Base-by-base conservation (phyloP, 2,888 invertebrate species). In the Dryobota labecula region DNA sequence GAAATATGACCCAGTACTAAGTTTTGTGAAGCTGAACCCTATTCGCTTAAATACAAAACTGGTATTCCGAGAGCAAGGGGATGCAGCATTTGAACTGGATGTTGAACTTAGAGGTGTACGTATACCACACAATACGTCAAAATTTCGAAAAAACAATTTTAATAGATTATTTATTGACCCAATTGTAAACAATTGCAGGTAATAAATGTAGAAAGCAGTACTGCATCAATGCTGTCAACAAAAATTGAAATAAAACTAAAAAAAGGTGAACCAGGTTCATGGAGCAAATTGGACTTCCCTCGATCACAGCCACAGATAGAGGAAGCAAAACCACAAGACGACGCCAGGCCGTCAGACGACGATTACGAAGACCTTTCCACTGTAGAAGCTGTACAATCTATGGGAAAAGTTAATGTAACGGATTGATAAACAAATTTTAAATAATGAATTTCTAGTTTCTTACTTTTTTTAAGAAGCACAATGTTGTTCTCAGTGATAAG, bases 171-270 rank as follows among this genome's bases (percentile, higher is more conserved):
- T n/a, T n/a, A n/a, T 1, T 45, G 11, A 56, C 8, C 6, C 1
- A 13, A n/a, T 36, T 69, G 2, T 43, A 45, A 20, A n/a, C 24
- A n/a, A 38, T 68, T 96, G 45, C 91, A 99, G 99, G 96, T 98
- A 43, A 96, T 99, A 53, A 97, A 97, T 88, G 97, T 98, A 2
- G 96, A 95, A 53, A 96, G 96, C 67, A 97, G 98, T 88, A 96
- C 95, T 80, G 98, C 97, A 0, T 97, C 97, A 53, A 98, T 99
- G 98, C 96, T 97, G 86, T 98, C 98, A 20, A 98, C 98, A 20
- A 99, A 99, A 96, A 97, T 99, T 43, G 99, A 99, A 95, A 98
- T 99, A 36, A 98, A 98, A 89, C 92, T 99, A 89, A 97, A 97
- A 84, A 99, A 99, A 94, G 97, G 97, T 0, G 98, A 98, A 87